phyloP scores from a whole-genome alignment of 1,140 invertebrate species.

The Andrena cerasifolii region DNA sequence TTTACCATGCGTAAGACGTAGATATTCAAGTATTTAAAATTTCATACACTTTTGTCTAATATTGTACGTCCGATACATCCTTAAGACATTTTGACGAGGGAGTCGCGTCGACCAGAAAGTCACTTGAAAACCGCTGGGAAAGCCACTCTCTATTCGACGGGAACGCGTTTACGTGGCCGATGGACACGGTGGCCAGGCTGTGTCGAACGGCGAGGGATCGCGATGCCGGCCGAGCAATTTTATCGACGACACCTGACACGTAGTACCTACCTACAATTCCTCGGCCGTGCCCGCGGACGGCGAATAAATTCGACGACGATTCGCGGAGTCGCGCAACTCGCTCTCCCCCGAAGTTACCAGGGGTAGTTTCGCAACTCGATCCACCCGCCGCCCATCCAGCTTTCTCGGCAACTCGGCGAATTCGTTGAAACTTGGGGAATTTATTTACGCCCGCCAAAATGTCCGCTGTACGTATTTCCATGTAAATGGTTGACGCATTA shows the following conservation, averaged over 20 bases:
- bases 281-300: too few relatives aligned
- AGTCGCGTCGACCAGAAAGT: background rate
- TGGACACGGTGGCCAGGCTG: background rate
- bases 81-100: constrained; percentile 9
- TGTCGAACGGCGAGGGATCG: background rate
- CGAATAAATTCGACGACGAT: too few relatives aligned
- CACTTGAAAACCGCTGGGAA: too few relatives aligned
- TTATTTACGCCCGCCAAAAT: constrained; percentile 30
- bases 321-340: too few relatives aligned
- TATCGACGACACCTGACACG: constrained; percentile 8
- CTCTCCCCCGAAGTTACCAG: too few relatives aligned
- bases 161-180: background rate
- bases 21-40: too few relatives aligned
- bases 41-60: too few relatives aligned
- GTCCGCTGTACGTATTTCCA: constrained; percentile 26
- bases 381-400: too few relatives aligned
- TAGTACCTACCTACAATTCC: too few relatives aligned
- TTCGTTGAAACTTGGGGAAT: constrained; percentile 21
- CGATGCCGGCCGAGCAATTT: background rate
- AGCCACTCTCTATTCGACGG: background rate
- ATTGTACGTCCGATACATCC: too few relatives aligned
- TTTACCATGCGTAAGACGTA: too few relatives aligned
- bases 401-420: background rate
- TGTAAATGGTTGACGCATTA: constrained; percentile 45
- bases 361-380: too few relatives aligned